phyloP scores from a whole-genome alignment of 2,113 vertebrate species.

The Ceyx margarethae region DNA sequence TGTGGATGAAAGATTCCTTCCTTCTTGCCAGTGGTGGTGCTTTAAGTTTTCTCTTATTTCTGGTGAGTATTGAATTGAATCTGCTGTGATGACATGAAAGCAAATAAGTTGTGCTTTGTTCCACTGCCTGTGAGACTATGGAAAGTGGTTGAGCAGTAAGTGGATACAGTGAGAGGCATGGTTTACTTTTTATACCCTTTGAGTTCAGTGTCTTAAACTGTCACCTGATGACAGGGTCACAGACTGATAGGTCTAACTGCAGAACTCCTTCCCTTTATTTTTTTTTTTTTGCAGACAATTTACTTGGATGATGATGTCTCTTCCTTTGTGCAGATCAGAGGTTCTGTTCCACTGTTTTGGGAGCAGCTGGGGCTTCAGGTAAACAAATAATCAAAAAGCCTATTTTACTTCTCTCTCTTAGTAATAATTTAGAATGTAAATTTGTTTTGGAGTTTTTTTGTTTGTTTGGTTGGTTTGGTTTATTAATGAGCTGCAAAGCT shows the following conservation, averaged over 20 bases:
- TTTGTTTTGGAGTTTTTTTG: background rate
- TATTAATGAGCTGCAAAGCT: background rate
- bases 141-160: background rate
- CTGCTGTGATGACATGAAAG: background rate
- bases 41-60: background rate
- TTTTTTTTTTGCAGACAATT: constrained; percentile 68
- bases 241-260: constrained; percentile 39
- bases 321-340: constrained; percentile 83
- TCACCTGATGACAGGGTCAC: constrained; percentile 31
- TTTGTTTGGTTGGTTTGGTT: background rate
- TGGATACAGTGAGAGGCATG: background rate
- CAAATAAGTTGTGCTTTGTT: background rate
- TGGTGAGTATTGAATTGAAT: constrained; percentile 26
- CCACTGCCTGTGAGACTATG: background rate
- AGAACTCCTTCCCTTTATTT: constrained; percentile 10
- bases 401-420: background rate
- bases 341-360: constrained; percentile 82
- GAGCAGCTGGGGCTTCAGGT: constrained; percentile 80
- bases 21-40: background rate
- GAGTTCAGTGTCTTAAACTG: constrained; percentile 53
- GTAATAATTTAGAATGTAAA: background rate
- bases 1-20: background rate
- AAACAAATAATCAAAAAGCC: background rate
- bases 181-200: constrained; percentile 19
- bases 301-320: constrained; percentile 81